phyloP scores from a whole-genome alignment of 1,140 invertebrate species.

The Aphelenchoides avenae region DNA sequence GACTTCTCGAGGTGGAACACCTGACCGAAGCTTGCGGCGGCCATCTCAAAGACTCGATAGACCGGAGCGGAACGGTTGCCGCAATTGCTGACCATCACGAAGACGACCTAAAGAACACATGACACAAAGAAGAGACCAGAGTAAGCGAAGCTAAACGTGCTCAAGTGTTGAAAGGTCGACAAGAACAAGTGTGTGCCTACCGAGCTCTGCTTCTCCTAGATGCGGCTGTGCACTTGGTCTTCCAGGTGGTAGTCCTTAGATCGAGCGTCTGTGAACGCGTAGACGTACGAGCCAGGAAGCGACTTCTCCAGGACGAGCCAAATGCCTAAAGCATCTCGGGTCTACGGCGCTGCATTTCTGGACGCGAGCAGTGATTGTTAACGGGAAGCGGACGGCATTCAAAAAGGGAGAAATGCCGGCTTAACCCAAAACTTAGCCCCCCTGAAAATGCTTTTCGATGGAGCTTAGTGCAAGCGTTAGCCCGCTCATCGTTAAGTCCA shows the following conservation, averaged over 20 bases:
- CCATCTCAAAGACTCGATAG: constrained; percentile 70
- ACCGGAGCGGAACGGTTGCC: constrained; percentile 64
- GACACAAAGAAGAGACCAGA: too few relatives aligned
- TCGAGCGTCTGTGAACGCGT: constrained; percentile 73
- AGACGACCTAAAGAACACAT: constrained; percentile 71
- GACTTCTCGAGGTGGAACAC: constrained; percentile 70
- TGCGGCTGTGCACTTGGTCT: constrained; percentile 66
- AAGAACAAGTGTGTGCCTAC: constrained; percentile 3
- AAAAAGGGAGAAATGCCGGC: too few relatives aligned
- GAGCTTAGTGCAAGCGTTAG: too few relatives aligned
- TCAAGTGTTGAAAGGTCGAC: too few relatives aligned
- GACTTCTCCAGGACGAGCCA: constrained; percentile 67
- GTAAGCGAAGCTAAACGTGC: too few relatives aligned
- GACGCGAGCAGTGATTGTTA: too few relatives aligned
- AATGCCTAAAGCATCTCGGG: constrained; percentile 59
- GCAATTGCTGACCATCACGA: constrained; percentile 72
- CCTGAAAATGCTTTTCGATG: too few relatives aligned
- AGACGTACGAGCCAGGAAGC: constrained; percentile 69
- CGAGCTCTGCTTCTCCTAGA: constrained; percentile 69
- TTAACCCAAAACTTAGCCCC: too few relatives aligned
- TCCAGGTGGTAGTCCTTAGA: constrained; percentile 68
- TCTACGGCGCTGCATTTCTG: too few relatives aligned
- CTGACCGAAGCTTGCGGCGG: constrained; percentile 70
- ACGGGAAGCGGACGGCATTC: too few relatives aligned
- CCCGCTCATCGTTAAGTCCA: too few relatives aligned